These are phyloP conservation scores for Antrozous pallidus DNA, from an alignment of 2,797 vertebrate genomes.

Conservation along the genomic window DNA sequence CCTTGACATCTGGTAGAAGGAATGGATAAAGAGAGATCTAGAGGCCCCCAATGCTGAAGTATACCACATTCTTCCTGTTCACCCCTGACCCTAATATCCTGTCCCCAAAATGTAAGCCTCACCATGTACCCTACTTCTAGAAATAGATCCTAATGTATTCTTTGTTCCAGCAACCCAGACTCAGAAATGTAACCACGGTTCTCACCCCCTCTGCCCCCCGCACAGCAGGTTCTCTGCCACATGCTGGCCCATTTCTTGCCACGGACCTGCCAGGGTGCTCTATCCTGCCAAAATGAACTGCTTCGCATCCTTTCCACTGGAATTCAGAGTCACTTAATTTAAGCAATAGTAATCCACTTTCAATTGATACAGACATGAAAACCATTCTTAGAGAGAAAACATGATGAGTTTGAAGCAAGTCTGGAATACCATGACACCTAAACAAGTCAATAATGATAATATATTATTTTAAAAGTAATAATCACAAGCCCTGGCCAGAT, in stretches of 20 bases:
- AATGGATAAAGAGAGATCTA: neutral
- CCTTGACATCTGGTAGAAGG: neutral
- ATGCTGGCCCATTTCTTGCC: neutral
- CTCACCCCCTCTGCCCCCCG: no score
- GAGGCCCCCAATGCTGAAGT: neutral
- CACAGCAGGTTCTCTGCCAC: neutral
- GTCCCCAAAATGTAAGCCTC: neutral
- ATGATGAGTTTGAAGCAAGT: neutral
- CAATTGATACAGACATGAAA: conserved; percentile 29
- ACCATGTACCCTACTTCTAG: neutral
- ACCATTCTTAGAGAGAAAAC: neutral
- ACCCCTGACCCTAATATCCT: neutral
- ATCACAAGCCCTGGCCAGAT: neutral
- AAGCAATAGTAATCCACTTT: conserved; percentile 27
- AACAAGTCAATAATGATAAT: neutral
- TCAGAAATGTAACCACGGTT: neutral
- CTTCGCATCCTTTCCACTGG: neutral
- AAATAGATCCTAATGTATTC: neutral
- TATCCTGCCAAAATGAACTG: neutral
- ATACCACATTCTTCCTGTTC: neutral
- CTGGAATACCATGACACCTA: neutral
- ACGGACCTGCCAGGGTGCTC: neutral
- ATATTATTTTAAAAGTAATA: conserved; percentile 39
- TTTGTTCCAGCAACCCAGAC: neutral
- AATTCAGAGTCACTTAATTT: neutral